A percentile compares a stretch with the other conserved stretches of the same genome.
Conservation (phyloP, 2,797 vertebrate genomes). For the Ptychadena robeensis region DNA sequence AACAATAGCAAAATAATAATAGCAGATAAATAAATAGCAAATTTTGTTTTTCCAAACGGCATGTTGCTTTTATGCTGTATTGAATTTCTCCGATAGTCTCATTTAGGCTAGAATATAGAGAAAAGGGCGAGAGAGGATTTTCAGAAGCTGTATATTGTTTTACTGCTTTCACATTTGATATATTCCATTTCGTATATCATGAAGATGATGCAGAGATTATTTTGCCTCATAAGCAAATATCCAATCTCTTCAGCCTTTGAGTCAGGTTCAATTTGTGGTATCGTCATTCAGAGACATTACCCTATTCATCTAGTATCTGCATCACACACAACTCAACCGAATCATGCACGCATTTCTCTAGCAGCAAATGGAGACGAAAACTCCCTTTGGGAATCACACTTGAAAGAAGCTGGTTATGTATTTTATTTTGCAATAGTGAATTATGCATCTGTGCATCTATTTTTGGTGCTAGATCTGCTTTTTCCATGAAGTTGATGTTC, state of each 20-base stretch:
- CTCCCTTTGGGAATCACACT: slow-evolving; percentile 5
- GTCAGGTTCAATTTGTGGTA: neutral
- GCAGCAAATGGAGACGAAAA: neutral
- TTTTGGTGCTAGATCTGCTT: slow-evolving; percentile 4
- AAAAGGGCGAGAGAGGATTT: neutral
- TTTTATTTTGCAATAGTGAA: slow-evolving; percentile 24
- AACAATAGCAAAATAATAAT: too few relatives aligned
- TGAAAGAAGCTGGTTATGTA: slow-evolving; percentile 1
- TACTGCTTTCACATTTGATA: neutral
- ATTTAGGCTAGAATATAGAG: neutral
- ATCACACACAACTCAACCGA: slow-evolving; percentile 12
- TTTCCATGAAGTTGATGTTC: slow-evolving; percentile 5
- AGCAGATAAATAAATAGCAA: too few relatives aligned
- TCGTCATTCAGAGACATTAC: neutral
- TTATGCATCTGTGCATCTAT: slow-evolving; percentile 29
- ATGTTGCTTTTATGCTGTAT: too few relatives aligned
- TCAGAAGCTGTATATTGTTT: neutral
- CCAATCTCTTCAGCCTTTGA: neutral
- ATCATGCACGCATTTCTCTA: neutral
- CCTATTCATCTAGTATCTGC: neutral
- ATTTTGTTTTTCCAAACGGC: too few relatives aligned
- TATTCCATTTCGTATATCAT: neutral
- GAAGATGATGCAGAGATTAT: neutral
- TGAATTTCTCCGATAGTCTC: too few relatives aligned
- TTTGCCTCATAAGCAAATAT: slow-evolving; percentile 5